Evolutionary conservation across 2,888 invertebrate genomes (phyloP), one percentile per base, ranked within the genome.

Genomic region (Luperina testacea): DNA sequence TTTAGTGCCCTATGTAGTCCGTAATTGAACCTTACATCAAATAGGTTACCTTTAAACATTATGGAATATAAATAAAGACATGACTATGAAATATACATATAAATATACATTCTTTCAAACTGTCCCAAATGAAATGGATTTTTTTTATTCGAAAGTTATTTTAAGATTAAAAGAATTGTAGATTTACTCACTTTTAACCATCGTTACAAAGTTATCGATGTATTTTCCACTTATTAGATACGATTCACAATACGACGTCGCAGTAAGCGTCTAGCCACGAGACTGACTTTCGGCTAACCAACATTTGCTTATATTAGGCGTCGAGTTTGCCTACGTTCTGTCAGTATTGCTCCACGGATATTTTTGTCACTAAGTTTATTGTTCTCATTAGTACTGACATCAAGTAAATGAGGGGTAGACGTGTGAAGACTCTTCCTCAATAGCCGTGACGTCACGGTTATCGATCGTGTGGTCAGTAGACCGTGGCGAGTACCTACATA

Each of bases 151-250:
- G 7, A 1, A 48, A 38, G 0, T 57, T 5, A 20, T 48, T 53
- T 13, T 42, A 38, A 15, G 13, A n/a, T 24, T 1, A 17, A 57
- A 63, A 45, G 2, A 20, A 71, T 32, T 9, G 0, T 20, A 32
- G 15, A 17, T 24, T 38, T 79, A 90, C 92, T 91, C 74, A 92
- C 92, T 75, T 90, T 91, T 92, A 2, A 74, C 91, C 92, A 92
- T 92, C 57, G 77, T 88, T 80, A 59, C 20, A 59, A 65, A 73
- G 6, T 72, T 65, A 77, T 77, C 75, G 75, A 81, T 81, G n/a
- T 67, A 53, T 63, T 64, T 68, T 79, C 17, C 85, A 89, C 85
- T 82, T 57, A 72, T 63, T 74, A 7, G 64, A 65, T 38, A 65
- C 11, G 61, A 78, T 81, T 78, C 81, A 82, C 84, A 70, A 75